These are phyloP conservation scores for Megaceryle alcyon DNA, from an alignment of 2,797 vertebrate genomes.

Conservation along the genomic window DNA sequence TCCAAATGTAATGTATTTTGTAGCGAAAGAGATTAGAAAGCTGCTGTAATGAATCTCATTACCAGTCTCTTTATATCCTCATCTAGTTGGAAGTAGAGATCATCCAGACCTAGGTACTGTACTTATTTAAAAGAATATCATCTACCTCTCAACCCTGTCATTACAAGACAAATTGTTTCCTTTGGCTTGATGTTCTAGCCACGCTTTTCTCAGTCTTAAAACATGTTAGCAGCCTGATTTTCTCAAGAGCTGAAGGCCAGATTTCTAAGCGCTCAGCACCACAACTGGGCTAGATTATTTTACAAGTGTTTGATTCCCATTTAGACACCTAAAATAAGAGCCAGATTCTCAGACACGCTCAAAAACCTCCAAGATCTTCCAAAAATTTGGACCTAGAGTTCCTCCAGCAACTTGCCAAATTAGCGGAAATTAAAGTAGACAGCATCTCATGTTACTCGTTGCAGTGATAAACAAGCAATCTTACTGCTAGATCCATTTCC, in stretches of 20 bases:
- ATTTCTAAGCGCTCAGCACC: constrained; percentile 40
- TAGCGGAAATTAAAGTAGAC: constrained; percentile 48
- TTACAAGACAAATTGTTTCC: constrained; percentile 57
- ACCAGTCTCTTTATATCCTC: constrained; percentile 69
- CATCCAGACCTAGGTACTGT: constrained; percentile 58
- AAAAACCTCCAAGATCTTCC: constrained; percentile 34
- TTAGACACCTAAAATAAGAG: constrained; percentile 49
- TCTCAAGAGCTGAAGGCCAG: constrained; percentile 8
- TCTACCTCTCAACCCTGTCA: constrained; percentile 42
- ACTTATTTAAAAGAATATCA: constrained; percentile 45
- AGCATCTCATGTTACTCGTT: not conserved
- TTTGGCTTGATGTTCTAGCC: constrained; percentile 41
- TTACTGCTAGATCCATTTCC: not conserved
- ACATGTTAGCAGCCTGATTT: constrained; percentile 29
- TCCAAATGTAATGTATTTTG: constrained; percentile 73
- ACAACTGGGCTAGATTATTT: constrained; percentile 52
- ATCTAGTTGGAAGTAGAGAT: constrained; percentile 70
- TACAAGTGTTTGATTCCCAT: constrained; percentile 34
- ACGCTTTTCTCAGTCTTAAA: constrained; percentile 29
- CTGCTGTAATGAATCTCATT: constrained; percentile 75
- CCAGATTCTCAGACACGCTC: constrained; percentile 24
- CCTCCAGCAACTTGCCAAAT: constrained; percentile 37
- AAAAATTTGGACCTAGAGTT: constrained; percentile 40
- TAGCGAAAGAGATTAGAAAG: constrained; percentile 72
- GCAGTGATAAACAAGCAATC: constrained; percentile 10